Evolutionary conservation across 92 coral and sea anemone species (phyloP).

Genomic region (Palythoa grandiflora): DNA sequence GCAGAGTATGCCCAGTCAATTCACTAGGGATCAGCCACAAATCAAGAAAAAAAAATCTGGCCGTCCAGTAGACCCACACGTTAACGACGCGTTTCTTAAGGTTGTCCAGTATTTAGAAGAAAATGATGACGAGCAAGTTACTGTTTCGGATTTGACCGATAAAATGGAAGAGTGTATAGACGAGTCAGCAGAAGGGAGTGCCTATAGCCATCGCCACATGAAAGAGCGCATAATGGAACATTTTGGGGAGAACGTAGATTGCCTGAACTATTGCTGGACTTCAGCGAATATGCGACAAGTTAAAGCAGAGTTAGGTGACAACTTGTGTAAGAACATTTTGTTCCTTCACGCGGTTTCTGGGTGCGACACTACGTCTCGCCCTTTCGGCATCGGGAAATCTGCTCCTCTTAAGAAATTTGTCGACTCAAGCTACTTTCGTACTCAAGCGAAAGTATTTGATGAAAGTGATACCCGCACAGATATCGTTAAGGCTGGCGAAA

Average conservation of each 20-base stretch:
- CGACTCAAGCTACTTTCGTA: slow-evolving; percentile 16
- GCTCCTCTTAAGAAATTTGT: neutral
- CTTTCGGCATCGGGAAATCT: neutral
- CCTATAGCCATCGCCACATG: too few relatives aligned
- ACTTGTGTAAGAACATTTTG: too few relatives aligned
- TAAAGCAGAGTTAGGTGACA: too few relatives aligned
- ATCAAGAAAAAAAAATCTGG: slow-evolving; percentile 29
- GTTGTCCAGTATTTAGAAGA: neutral
- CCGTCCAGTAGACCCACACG: slow-evolving; percentile 28
- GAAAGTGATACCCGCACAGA: neutral
- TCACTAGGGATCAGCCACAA: neutral
- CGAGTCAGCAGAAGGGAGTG: too few relatives aligned
- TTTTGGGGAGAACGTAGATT: too few relatives aligned
- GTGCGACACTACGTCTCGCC: too few relatives aligned
- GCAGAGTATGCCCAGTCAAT: neutral
- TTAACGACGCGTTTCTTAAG: neutral
- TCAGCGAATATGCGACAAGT: too few relatives aligned
- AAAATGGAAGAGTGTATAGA: neutral
- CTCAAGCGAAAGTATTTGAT: slow-evolving; percentile 34
- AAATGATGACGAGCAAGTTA: neutral
- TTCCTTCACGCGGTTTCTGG: too few relatives aligned
- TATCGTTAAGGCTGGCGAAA: neutral
- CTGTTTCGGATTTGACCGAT: neutral
- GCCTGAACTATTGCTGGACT: too few relatives aligned
- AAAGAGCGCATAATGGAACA: too few relatives aligned